Evolutionary conservation across 2,888 invertebrate species (phyloP), one percentile per base, ranked within the genome.

Genomic region (Tortrix viridana): DNA sequence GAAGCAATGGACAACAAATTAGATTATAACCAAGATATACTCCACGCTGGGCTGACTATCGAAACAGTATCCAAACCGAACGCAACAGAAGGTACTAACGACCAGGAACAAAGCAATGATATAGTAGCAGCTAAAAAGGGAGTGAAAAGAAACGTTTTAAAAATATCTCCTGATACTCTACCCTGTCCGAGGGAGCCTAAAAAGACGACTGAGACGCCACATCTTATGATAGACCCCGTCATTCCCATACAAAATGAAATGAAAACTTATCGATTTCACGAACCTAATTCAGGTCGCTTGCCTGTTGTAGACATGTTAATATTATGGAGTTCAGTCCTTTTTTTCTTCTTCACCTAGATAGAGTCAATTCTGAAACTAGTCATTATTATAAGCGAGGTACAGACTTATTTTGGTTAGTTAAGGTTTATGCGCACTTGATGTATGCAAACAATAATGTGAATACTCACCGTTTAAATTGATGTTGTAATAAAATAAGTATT

Each of bases 171-270:
- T 7, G 89, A 90, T 65, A 81, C 81, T n/a, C 72, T 92, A 6
- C 90, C 90, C 0, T 91, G 91, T 70, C 89, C 88, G 0, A 81
- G 80, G 66, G 86, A 89, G 70, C 75, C 76, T 43, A 80, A 77
- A 69, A 84, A 81, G 67, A 87, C 88, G 3, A 91, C 91, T 22
- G 86, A 88, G 69, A 67, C 75, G 46, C 86, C 88, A 53, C 80
- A 84, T 1, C 80, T 81, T 44, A 75, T 89, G 55, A 79, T 87
- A 55, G 89, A 90, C 67, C 88, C 89, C 37, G 79, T 89, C 32
- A 88, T 89, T 73, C 91, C 91, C 53, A 78, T 91, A 44, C 91
- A 89, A 70, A 91, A 91, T 71, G 90, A 91, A 77, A 92, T 91
- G 90, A 91, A 91, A 75, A 89, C 86, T 16, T 90, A 65, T 60